phyloP scores from a whole-genome alignment of 2,888 invertebrate species.

The Cataglyphis rosenhaueri region DNA sequence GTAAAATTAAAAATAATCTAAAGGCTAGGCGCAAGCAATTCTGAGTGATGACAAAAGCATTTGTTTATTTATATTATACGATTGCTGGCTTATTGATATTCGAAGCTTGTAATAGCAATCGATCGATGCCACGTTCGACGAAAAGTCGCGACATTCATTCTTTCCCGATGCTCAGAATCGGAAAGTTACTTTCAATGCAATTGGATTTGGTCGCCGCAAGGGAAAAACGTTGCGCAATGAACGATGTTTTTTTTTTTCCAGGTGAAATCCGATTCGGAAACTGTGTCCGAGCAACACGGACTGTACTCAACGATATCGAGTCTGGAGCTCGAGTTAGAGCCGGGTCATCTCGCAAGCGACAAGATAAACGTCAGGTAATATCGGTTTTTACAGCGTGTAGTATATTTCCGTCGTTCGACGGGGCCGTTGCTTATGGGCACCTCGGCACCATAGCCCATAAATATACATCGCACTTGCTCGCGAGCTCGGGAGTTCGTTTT shows the following conservation, averaged over 20 bases:
- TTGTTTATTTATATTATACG: neutral
- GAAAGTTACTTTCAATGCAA: slow-evolving; percentile 43
- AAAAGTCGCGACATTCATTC: slow-evolving; percentile 19
- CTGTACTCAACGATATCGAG: slow-evolving; percentile 84
- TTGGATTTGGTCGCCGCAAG: slow-evolving; percentile 20
- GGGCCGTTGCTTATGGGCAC: slow-evolving; percentile 37
- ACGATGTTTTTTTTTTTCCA: slow-evolving; percentile 64
- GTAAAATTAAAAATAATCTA: neutral
- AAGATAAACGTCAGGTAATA: slow-evolving; percentile 83
- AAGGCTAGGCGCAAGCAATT: neutral
- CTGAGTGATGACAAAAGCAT: slow-evolving; percentile 15
- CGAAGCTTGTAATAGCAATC: neutral
- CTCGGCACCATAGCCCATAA: slow-evolving; percentile 26
- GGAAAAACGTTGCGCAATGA: slow-evolving; percentile 27
- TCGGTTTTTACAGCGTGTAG: slow-evolving; percentile 23
- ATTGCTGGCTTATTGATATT: slow-evolving; percentile 19
- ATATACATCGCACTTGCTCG: slow-evolving; percentile 34
- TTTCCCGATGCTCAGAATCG: slow-evolving; percentile 37
- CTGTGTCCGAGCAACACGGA: slow-evolving; percentile 81
- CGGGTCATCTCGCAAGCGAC: slow-evolving; percentile 82
- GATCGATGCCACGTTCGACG: slow-evolving; percentile 15
- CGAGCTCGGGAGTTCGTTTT: slow-evolving; percentile 23
- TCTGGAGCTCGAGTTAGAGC: slow-evolving; percentile 83
- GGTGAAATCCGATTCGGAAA: slow-evolving; percentile 83
- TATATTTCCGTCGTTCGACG: slow-evolving; percentile 44